phyloP scores from a whole-genome alignment of 1,140 invertebrate genomes.

The Chironomus striatipennis region DNA sequence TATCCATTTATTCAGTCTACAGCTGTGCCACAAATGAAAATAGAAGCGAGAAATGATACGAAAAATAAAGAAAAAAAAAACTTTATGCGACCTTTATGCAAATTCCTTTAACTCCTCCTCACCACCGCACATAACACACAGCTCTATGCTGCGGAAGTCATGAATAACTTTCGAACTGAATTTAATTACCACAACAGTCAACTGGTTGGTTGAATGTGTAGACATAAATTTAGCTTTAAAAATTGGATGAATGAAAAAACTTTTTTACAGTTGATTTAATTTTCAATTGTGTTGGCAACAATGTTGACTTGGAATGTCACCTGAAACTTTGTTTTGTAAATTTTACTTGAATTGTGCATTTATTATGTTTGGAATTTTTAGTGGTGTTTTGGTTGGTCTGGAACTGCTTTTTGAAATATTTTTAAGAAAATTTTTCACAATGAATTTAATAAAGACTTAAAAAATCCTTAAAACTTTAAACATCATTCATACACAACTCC shows the following conservation, averaged over 20 bases:
- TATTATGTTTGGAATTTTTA: neutral
- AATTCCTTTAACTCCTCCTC: neutral
- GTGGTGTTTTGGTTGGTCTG: neutral
- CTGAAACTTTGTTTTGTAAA: no score
- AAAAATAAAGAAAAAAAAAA: no score
- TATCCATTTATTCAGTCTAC: neutral
- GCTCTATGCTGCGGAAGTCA: neutral
- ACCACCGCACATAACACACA: neutral
- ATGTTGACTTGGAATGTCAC: no score
- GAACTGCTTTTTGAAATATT: no score
- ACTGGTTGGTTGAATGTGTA: neutral
- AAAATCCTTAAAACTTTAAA: no score
- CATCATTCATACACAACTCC: no score
- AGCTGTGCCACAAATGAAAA: neutral
- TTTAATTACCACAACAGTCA: slow-evolving; percentile 17
- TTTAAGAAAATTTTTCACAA: no score
- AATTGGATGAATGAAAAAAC: neutral
- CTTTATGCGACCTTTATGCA: slow-evolving; percentile 17
- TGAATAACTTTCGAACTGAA: slow-evolving; percentile 17
- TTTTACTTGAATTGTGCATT: no score
- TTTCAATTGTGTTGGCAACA: no score
- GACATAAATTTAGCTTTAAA: neutral
- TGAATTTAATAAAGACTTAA: no score
- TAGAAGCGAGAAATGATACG: neutral
- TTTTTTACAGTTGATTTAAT: neutral